These are phyloP conservation scores for Lacanobia oleracea DNA, from an alignment of 2,888 invertebrate species.

Conservation along the genomic window DNA sequence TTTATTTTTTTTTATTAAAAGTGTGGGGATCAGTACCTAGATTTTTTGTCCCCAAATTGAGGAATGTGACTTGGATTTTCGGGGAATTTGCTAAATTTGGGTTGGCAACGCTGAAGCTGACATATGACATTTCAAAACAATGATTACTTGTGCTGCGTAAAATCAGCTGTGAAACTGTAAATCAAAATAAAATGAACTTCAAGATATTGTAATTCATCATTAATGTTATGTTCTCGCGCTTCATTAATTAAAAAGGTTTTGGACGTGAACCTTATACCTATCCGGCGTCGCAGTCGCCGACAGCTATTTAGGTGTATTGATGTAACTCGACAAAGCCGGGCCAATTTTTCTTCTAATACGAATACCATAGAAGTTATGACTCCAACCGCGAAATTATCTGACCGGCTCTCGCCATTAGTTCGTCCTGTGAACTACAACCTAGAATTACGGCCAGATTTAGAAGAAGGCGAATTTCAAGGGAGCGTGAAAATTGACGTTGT, in stretches of 20 bases:
- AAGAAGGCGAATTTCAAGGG: conserved; percentile 79
- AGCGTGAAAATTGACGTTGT: conserved; percentile 81
- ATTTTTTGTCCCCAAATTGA: no score
- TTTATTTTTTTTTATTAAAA: no score
- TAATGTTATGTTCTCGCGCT: conserved; percentile 39
- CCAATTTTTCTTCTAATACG: conserved; percentile 20
- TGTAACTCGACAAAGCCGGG: conserved; percentile 42
- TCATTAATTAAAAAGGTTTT: conserved; percentile 25
- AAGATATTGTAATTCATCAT: neutral
- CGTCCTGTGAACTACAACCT: conserved; percentile 83
- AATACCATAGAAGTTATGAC: conserved; percentile 68
- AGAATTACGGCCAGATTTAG: conserved; percentile 77
- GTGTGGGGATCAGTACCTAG: no score
- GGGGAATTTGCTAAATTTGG: no score
- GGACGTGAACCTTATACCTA: conserved; percentile 2
- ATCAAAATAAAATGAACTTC: conserved; percentile 9
- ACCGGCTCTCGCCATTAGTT: conserved; percentile 78
- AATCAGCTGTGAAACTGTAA: conserved; percentile 38
- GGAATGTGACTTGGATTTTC: no score
- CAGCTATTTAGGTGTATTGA: conserved; percentile 31
- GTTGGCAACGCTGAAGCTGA: no score
- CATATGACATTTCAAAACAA: conserved; percentile 19
- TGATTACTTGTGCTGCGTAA: neutral
- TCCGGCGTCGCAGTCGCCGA: conserved; percentile 65
- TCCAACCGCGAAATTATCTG: conserved; percentile 72